Conservation (phyloP, 2,888 invertebrate species). For the Ptilodon capucinus region DNA sequence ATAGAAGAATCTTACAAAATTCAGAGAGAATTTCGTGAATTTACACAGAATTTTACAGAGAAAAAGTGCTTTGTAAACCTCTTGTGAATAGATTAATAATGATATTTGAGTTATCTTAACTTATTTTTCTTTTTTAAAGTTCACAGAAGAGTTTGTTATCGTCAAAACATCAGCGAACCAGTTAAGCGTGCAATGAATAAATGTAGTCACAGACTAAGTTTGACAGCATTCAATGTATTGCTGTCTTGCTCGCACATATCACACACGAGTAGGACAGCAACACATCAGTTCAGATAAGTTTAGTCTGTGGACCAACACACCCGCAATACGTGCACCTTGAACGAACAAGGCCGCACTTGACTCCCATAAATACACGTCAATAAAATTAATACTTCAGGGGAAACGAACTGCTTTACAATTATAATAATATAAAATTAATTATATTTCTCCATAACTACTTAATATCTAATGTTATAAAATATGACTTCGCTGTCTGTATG, state of each 20-base stretch:
- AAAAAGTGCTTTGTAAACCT: no score
- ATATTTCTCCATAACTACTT: neutral
- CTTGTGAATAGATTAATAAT: neutral
- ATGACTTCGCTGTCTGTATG: slow-evolving; percentile 11
- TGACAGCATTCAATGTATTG: no score
- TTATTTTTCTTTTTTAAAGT: neutral
- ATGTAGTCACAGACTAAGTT: no score
- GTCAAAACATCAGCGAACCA: slow-evolving; percentile 28
- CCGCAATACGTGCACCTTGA: neutral
- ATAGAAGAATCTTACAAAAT: no score
- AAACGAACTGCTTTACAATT: slow-evolving; percentile 22
- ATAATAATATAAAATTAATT: slow-evolving; percentile 1
- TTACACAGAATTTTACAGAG: no score
- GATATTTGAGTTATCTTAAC: no score
- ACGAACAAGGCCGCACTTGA: slow-evolving; percentile 7
- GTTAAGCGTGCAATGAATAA: slow-evolving; percentile 21
- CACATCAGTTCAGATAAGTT: slow-evolving; percentile 4
- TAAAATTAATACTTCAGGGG: slow-evolving; percentile 42
- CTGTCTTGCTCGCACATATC: no score
- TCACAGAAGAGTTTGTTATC: neutral
- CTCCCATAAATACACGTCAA: slow-evolving; percentile 28
- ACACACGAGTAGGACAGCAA: slow-evolving; percentile 5
- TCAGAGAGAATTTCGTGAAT: no score
- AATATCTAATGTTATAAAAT: neutral
- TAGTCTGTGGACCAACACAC: neutral